Percentiles rank a stretch among this genome's conserved stretches.
Evolutionary conservation across 2,113 vertebrate genomes (phyloP).

Genomic region (Pristiophorus japonicus): DNA sequence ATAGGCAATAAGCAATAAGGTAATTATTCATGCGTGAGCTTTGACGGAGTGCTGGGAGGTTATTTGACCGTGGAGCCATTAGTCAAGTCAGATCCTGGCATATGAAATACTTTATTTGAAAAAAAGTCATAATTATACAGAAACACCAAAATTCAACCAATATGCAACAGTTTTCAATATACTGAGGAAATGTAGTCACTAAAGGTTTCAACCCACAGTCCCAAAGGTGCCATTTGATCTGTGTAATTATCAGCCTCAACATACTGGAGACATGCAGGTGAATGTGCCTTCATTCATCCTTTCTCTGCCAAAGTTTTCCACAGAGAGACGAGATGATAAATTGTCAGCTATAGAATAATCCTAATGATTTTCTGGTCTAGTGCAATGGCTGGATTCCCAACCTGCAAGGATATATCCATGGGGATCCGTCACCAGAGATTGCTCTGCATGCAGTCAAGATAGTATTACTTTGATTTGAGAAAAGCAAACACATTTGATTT

Average conservation of each 20-base stretch:
- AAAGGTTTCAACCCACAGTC: background rate
- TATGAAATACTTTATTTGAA: background rate
- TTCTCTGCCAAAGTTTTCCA: background rate
- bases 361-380: background rate
- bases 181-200: background rate
- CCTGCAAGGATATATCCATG: background rate
- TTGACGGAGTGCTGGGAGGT: background rate
- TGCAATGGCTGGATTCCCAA: background rate
- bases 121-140: background rate
- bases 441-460: background rate
- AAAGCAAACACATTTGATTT: background rate
- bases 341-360: background rate
- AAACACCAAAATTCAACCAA: background rate
- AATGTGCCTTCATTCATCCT: background rate
- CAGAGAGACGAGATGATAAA: background rate
- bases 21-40: background rate
- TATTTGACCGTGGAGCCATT: background rate
- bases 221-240: background rate
- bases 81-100: background rate
- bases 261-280: background rate
- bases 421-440: background rate
- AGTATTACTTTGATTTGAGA: background rate
- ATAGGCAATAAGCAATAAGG: background rate
- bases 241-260: background rate
- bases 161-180: background rate